Percentiles rank a stretch among this genome's conserved stretches.
Conservation (phyloP, 2,888 invertebrate species). For the Drosophila silvestris region DNA sequence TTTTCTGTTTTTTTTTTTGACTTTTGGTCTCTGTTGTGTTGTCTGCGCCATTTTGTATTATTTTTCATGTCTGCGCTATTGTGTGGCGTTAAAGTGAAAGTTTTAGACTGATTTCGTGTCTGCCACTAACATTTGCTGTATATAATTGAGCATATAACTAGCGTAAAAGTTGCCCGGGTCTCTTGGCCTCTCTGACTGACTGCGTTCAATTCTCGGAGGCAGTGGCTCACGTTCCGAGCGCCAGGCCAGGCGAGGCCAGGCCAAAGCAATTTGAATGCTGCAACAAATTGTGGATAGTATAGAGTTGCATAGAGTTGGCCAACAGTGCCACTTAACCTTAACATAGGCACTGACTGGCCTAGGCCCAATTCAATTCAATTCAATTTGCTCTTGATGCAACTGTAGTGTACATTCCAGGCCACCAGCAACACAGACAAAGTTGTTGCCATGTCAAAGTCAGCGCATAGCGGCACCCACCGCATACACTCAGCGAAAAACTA, state of each 20-base stretch:
- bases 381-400: constrained; percentile 32
- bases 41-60: constrained; percentile 58
- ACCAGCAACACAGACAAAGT: constrained; percentile 55
- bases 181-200: constrained; percentile 12
- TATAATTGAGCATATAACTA: constrained; percentile 66
- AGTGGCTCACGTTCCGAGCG: constrained; percentile 13
- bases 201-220: constrained; percentile 4
- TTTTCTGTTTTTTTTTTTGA: constrained; percentile 1
- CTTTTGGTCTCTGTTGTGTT: constrained; percentile 19
- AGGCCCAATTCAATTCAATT: constrained; percentile 34
- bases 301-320: constrained; percentile 31
- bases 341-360: constrained; percentile 28
- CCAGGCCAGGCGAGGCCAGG: constrained; percentile 11
- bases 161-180: constrained; percentile 19
- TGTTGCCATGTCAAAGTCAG: constrained; percentile 70
- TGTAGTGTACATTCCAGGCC: constrained; percentile 64
- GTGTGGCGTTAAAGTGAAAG: constrained; percentile 68
- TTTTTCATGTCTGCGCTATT: constrained; percentile 54
- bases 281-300: constrained; percentile 47
- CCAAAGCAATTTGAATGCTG: constrained; percentile 45
- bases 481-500: constrained; percentile 8
- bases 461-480: constrained; percentile 57
- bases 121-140: constrained; percentile 36
- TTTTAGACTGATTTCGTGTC: constrained; percentile 43
- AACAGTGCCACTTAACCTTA: constrained; percentile 75